Conservation (phyloP, 2,888 invertebrate species). For the Trissolcus brochymenae region DNA sequence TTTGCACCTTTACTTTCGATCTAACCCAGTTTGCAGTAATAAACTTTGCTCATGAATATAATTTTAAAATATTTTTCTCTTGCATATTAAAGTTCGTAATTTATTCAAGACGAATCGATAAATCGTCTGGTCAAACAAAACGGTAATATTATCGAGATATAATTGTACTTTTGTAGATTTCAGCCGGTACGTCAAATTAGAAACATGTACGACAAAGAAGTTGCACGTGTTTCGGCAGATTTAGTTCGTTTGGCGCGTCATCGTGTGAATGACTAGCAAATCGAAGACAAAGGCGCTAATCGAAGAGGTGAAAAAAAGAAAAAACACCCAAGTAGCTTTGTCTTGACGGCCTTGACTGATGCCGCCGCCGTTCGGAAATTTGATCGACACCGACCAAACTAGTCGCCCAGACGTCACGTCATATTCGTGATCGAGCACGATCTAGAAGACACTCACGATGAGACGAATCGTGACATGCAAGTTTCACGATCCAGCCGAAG, state of each 20-base stretch:
- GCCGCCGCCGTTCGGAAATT: constrained; percentile 71
- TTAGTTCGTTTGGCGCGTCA: constrained; percentile 25
- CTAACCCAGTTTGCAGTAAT: constrained; percentile 48
- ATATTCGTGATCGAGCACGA: constrained; percentile 54
- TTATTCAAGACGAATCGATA: too few species aligned
- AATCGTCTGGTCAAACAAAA: too few species aligned
- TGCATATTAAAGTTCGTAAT: constrained; percentile 5
- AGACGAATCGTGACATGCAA: constrained; percentile 54
- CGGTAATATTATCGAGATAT: constrained; percentile 13
- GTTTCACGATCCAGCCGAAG: constrained; percentile 36
- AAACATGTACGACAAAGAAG: neutral
- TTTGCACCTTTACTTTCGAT: constrained; percentile 36
- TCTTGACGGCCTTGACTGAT: constrained; percentile 71
- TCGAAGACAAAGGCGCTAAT: constrained; percentile 56
- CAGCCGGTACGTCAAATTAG: neutral
- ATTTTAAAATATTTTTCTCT: constrained; percentile 47
- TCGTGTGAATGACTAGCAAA: constrained; percentile 40
- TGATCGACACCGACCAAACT: constrained; percentile 75
- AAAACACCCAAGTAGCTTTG: constrained; percentile 61
- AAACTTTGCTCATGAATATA: constrained; percentile 51
- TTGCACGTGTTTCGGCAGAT: neutral
- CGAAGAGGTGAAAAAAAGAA: constrained; percentile 38
- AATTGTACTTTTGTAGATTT: neutral
- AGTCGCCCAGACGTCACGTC: constrained; percentile 66
- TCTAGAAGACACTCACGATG: constrained; percentile 45